Evolutionary conservation across 2,113 vertebrate species (phyloP).

Genomic region (Sander lucioperca): DNA sequence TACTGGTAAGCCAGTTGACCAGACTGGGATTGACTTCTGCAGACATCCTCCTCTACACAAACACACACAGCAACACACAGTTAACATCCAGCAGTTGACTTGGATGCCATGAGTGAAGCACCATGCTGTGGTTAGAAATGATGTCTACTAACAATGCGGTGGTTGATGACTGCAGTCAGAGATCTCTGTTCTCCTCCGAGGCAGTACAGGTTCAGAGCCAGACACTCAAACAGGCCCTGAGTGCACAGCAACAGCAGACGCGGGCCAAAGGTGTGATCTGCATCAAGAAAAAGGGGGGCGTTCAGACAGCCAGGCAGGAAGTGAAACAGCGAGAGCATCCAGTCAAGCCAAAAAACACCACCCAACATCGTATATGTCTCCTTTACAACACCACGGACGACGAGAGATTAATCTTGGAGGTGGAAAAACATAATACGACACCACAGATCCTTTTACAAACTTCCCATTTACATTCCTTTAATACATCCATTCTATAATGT

Average conservation of each 20-base stretch:
- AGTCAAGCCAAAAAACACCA: too few species aligned
- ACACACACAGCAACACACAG: background rate
- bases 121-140: too few species aligned
- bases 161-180: constrained; percentile 89
- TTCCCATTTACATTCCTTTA: too few species aligned
- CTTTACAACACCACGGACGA: too few species aligned
- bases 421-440: too few species aligned
- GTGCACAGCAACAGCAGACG: constrained; percentile 89
- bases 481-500: too few species aligned
- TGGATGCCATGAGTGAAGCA: background rate
- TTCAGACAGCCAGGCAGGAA: too few species aligned
- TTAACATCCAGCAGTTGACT: background rate
- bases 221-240: constrained; percentile 89
- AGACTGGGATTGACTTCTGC: constrained; percentile 89
- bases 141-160: constrained; percentile 86
- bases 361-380: too few species aligned
- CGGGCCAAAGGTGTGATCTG: constrained; percentile 87
- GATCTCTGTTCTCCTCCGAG: constrained; percentile 88
- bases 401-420: too few species aligned
- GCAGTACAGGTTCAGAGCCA: constrained; percentile 90
- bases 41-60: constrained; percentile 87
- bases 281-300: background rate
- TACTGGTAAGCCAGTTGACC: constrained; percentile 91
- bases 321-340: too few species aligned
- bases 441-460: too few species aligned